These are phyloP conservation scores for Drosophila macrospina DNA, from an alignment of 2,888 invertebrate genomes.

Conservation along the genomic window DNA sequence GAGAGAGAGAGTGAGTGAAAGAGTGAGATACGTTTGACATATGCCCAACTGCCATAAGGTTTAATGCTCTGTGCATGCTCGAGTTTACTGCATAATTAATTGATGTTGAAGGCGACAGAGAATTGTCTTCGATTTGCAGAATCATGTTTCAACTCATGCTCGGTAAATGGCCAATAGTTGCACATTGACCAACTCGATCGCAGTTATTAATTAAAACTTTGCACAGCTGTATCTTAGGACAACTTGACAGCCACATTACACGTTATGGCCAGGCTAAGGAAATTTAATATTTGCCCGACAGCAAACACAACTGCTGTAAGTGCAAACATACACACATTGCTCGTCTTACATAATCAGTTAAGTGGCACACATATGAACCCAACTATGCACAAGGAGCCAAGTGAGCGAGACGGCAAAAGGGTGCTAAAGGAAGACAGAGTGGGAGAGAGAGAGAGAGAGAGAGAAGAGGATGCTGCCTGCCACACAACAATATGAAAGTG, in stretches of 20 bases:
- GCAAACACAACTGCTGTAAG: slow-evolving; percentile 55
- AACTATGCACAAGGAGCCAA: slow-evolving; percentile 9
- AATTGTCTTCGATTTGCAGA: slow-evolving; percentile 58
- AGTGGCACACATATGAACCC: slow-evolving; percentile 60
- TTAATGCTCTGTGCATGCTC: slow-evolving; percentile 23
- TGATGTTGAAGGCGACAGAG: slow-evolving; percentile 44
- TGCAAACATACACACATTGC: slow-evolving; percentile 28
- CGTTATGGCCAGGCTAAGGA: slow-evolving; percentile 32
- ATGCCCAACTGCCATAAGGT: slow-evolving; percentile 57
- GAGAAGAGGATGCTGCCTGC: slow-evolving; percentile 31
- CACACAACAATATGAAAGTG: slow-evolving; percentile 72
- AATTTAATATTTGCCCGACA: slow-evolving; percentile 52
- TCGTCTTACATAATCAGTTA: slow-evolving; percentile 75
- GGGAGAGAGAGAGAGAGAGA: not conserved
- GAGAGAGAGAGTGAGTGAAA: not conserved
- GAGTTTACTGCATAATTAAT: slow-evolving; percentile 68
- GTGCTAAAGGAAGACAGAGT: not conserved
- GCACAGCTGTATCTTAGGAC: slow-evolving; percentile 44
- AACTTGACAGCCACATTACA: slow-evolving; percentile 40
- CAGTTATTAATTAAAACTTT: slow-evolving; percentile 74
- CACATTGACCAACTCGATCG: slow-evolving; percentile 37
- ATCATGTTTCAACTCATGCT: slow-evolving; percentile 6
- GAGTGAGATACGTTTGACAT: slow-evolving; percentile 53
- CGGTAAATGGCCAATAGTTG: slow-evolving; percentile 51
- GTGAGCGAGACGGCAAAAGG: too few relatives aligned